Percentiles rank a stretch among this genome's conserved stretches.
phyloP scores from a whole-genome alignment of 1,140 invertebrate genomes.

The Ericerus pela region DNA sequence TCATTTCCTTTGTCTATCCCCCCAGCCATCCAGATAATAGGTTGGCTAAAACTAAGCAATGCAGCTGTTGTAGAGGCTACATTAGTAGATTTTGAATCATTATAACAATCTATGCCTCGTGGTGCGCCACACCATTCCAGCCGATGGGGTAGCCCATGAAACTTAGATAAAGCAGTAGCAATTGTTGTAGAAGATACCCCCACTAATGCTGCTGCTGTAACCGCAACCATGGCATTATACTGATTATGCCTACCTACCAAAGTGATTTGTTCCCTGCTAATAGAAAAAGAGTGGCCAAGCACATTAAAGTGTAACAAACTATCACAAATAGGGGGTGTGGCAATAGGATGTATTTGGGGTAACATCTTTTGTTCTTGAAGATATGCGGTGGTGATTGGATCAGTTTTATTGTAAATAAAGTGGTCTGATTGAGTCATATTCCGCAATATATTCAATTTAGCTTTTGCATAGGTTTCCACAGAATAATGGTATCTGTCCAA shows the following conservation, averaged over 20 bases:
- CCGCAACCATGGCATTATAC: background rate
- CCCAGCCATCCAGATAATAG: background rate
- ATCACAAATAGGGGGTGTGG: too few relatives aligned
- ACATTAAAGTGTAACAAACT: too few relatives aligned
- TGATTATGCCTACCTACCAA: background rate
- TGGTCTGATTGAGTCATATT: too few relatives aligned
- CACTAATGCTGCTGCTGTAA: background rate
- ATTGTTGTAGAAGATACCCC: background rate
- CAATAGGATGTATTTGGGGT: too few relatives aligned
- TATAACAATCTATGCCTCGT: background rate
- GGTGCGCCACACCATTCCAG: background rate
- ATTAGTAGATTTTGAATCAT: conserved; percentile 5
- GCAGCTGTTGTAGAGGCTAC: background rate
- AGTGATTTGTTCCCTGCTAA: too few relatives aligned
- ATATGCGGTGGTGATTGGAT: too few relatives aligned
- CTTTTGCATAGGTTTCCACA: background rate
- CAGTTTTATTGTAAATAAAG: too few relatives aligned
- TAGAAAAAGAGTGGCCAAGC: too few relatives aligned
- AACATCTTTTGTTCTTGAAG: too few relatives aligned
- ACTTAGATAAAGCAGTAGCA: background rate
- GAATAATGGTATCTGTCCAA: background rate
- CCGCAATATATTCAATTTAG: background rate
- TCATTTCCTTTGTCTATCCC: background rate
- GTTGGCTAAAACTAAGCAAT: background rate
- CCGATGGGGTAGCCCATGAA: background rate